phyloP scores from a whole-genome alignment of 2,113 vertebrate genomes.

The Vanacampus margaritifer region DNA sequence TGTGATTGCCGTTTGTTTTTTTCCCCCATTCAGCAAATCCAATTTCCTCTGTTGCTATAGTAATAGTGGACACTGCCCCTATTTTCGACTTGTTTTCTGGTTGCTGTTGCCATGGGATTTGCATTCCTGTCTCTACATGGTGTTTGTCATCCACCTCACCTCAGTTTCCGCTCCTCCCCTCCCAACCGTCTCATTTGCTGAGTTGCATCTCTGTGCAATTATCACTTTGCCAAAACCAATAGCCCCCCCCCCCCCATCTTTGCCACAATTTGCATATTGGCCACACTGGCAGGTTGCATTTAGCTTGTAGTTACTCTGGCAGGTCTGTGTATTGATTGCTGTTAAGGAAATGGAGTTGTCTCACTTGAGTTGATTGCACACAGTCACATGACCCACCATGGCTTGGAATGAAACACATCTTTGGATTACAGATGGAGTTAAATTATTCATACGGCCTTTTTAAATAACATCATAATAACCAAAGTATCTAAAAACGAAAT shows the following conservation, averaged over 20 bases:
- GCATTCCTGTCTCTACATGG: constrained; percentile 58
- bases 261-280: constrained; percentile 41
- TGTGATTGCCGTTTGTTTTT: constrained; percentile 66
- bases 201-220: constrained; percentile 56
- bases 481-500: not conserved
- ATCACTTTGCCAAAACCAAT: constrained; percentile 41
- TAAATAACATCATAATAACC: not conserved
- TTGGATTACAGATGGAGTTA: constrained; percentile 8
- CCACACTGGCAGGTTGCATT: not conserved
- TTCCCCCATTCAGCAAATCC: constrained; percentile 70
- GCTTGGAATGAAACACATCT: constrained; percentile 1
- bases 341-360: constrained; percentile 7
- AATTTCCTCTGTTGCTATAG: constrained; percentile 80
- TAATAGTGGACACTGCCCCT: constrained; percentile 82
- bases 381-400: constrained; percentile 18
- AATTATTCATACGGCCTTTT: not conserved
- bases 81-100: constrained; percentile 81
- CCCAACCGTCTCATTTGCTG: constrained; percentile 48
- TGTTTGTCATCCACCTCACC: constrained; percentile 46
- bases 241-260: constrained; percentile 26
- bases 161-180: constrained; percentile 31
- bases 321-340: constrained; percentile 10
- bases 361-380: constrained; percentile 10
- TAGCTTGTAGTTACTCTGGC: not conserved
- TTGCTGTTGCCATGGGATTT: constrained; percentile 83